phyloP scores from a whole-genome alignment of 2,888 invertebrate species.

The Hybos culiciformis region DNA sequence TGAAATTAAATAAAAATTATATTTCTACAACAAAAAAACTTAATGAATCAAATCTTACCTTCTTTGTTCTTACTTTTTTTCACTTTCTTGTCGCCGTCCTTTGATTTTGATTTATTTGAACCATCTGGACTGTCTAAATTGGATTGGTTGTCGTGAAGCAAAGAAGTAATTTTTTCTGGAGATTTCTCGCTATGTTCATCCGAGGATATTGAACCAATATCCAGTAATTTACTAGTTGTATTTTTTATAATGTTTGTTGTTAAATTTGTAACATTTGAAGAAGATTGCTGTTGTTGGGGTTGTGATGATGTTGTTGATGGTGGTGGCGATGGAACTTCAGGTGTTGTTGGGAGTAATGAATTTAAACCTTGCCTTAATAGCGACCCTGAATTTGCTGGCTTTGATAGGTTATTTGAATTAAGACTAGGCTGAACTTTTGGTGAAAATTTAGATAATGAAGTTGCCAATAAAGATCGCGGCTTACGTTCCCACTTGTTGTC shows the following conservation, averaged over 20 bases:
- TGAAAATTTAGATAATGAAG: slow-evolving; percentile 33
- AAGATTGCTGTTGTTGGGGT: not conserved
- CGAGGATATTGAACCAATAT: slow-evolving; percentile 25
- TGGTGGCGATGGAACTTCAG: slow-evolving; percentile 29
- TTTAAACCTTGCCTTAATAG: slow-evolving; percentile 31
- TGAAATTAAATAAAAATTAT: not conserved
- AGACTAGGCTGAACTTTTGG: slow-evolving; percentile 31
- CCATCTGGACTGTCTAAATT: slow-evolving; percentile 40
- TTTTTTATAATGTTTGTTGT: not conserved
- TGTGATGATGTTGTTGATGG: slow-evolving; percentile 19
- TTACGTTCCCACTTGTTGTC: slow-evolving; percentile 46
- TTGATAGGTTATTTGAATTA: slow-evolving; percentile 12
- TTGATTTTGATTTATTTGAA: slow-evolving; percentile 38
- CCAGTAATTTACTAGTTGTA: slow-evolving; percentile 22
- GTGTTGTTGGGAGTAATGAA: slow-evolving; percentile 32
- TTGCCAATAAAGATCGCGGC: slow-evolving; percentile 22
- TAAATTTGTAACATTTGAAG: not conserved
- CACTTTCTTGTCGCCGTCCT: slow-evolving; percentile 35
- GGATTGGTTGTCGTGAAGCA: slow-evolving; percentile 22
- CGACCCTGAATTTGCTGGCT: slow-evolving; percentile 23
- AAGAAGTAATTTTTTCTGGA: slow-evolving; percentile 35
- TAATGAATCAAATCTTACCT: slow-evolving; percentile 23
- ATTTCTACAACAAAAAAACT: slow-evolving; percentile 3
- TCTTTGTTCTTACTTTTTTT: slow-evolving; percentile 38
- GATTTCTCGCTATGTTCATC: slow-evolving; percentile 38